phyloP scores from a whole-genome alignment of 2,888 invertebrate species.

The Zaprionus obscuricornis region DNA sequence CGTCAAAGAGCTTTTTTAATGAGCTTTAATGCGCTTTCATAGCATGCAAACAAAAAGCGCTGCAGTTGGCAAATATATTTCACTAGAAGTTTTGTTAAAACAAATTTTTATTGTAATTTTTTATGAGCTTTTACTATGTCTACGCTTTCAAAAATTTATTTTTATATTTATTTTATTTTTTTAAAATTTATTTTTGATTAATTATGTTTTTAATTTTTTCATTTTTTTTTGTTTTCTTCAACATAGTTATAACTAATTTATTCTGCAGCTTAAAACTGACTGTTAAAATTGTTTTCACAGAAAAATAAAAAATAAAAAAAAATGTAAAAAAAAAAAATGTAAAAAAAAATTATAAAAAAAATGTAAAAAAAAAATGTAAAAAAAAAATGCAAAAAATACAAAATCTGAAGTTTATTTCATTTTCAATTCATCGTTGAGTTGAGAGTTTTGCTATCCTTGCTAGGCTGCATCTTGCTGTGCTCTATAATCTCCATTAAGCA shows the following conservation, averaged over 20 bases:
- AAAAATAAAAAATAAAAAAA: neutral
- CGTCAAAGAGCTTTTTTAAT: neutral
- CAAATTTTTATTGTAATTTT: neutral
- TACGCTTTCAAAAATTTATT: neutral
- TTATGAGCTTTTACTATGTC: no score
- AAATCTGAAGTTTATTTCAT: neutral
- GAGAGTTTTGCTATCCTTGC: neutral
- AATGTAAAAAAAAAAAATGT: neutral
- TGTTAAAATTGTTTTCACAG: neutral
- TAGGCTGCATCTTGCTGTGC: slow-evolving; percentile 35
- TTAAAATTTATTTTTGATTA: neutral
- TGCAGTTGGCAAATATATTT: neutral
- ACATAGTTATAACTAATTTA: no score
- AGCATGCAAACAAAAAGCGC: no score
- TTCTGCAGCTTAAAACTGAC: no score
- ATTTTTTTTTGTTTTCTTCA: no score
- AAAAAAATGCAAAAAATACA: no score
- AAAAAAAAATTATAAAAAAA: neutral
- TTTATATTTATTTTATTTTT: neutral
- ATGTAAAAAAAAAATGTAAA: no score
- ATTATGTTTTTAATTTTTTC: no score
- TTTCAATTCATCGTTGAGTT: neutral
- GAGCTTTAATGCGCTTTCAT: slow-evolving; percentile 9
- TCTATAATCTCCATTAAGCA: slow-evolving; percentile 66
- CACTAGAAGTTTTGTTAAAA: no score